Conservation (phyloP, 2,888 invertebrate species). For the Drosophila demipolita region DNA sequence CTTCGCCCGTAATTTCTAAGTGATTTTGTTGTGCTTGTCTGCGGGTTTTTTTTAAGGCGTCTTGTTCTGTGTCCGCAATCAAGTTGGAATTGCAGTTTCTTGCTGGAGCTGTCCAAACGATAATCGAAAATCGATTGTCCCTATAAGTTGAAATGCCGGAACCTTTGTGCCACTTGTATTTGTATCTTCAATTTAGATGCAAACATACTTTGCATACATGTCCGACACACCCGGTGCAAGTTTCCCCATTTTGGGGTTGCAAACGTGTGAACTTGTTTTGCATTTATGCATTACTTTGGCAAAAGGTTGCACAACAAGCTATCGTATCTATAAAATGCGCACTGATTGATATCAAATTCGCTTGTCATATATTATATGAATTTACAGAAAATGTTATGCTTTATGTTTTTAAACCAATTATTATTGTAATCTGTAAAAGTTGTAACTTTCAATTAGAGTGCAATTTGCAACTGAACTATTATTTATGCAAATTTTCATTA, state of each 20-base stretch:
- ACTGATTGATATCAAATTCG: background rate
- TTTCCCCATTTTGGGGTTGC: constrained; percentile 30
- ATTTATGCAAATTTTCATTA: constrained; percentile 38
- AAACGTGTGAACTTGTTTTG: constrained; percentile 52
- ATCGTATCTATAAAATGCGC: background rate
- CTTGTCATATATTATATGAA: background rate
- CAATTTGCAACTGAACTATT: constrained; percentile 46
- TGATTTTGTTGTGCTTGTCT: constrained; percentile 36
- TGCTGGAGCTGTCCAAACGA: constrained; percentile 17
- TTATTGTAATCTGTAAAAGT: background rate
- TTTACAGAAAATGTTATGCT: background rate
- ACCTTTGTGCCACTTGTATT: constrained; percentile 23
- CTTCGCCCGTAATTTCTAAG: constrained; percentile 17
- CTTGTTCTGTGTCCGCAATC: constrained; percentile 35
- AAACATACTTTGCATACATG: constrained; percentile 50
- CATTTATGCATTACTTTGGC: constrained; percentile 29
- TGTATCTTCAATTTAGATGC: constrained; percentile 42
- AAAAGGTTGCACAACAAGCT: background rate
- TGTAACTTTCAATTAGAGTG: constrained; percentile 26
- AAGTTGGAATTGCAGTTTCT: constrained; percentile 48
- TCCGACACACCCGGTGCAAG: constrained; percentile 43
- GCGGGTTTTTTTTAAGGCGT: constrained; percentile 10
- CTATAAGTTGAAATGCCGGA: constrained; percentile 47
- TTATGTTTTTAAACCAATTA: background rate
- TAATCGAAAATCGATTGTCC: constrained; percentile 72